Evolutionary conservation across 2,888 invertebrate species (phyloP), one percentile per base, ranked within the genome.

Genomic region (Aromia moschata): DNA sequence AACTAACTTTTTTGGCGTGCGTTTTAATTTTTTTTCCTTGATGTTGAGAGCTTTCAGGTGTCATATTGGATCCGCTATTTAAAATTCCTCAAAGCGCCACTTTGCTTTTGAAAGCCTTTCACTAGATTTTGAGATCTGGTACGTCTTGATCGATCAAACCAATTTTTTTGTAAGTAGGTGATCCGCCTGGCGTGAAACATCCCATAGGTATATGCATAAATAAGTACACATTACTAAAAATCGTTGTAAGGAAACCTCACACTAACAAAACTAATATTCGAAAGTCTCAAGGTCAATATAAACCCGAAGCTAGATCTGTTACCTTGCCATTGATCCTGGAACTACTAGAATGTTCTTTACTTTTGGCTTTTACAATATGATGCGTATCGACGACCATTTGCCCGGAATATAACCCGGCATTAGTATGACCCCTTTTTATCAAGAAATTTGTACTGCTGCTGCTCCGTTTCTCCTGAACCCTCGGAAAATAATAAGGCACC

Each of bases 241-340:
- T 59, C 61, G 58, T 61, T 61, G 61, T 61, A 49, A 46, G 5
- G 58, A 62, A 58, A 54, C 58, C 58, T 45, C 37, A 37, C 2
- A 11, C n/a, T n/a, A n/a, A n/a, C n/a, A n/a, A n/a, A n/a, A n/a
- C n/a, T 11, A n/a, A 36, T 3, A 37, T 12, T 36, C 31, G 10
- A 10, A n/a, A 15, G 15, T 38, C 30, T 20, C 10, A 4, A 33
- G 2, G 12, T 79, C 73, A 90, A 81, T 90, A 90, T 62, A 90
- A 80, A 55, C 90, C 90, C 40, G 90, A 90, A 64, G 89, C 89
- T 80, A 89, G 85, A 75, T 90, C 90, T 2, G 89, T 89, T 7
- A 90, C 83, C 82, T 90, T 90, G 18, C 87, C 84, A 58, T 79
- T 81, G 63, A 70, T 70, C 31, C 58, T 60, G 17, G 61, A 67